phyloP scores from a whole-genome alignment of 2,797 vertebrate genomes.

The Myripristis jacobus region DNA sequence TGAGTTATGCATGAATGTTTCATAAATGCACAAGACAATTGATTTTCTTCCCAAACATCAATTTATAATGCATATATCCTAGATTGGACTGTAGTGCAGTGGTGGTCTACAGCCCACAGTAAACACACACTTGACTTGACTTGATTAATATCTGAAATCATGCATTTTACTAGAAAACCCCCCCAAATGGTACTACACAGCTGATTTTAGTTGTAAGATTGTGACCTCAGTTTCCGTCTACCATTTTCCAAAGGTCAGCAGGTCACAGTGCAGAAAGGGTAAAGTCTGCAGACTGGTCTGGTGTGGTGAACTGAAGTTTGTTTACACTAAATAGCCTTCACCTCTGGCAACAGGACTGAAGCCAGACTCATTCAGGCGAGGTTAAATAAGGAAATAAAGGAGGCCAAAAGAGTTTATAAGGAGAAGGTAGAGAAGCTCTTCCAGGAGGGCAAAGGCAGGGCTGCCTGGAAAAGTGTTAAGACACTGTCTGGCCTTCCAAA shows the following conservation, averaged over 20 bases:
- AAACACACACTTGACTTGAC: neutral
- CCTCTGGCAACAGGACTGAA: neutral
- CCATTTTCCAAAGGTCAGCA: neutral
- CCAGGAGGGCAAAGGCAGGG: neutral
- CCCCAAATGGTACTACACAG: neutral
- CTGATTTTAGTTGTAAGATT: neutral
- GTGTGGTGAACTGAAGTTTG: neutral
- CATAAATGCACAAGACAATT: neutral
- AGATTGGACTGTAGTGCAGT: neutral
- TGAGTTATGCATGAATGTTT: neutral
- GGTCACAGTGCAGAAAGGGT: conserved; percentile 1
- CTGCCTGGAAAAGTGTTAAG: neutral
- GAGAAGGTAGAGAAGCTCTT: neutral
- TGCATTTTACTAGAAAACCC: neutral
- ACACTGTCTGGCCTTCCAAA: neutral
- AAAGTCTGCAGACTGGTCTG: neutral
- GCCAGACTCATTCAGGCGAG: too few species aligned
- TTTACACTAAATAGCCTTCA: neutral
- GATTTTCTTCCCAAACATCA: neutral
- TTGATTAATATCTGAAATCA: too few species aligned
- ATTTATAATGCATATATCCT: neutral
- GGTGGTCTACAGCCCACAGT: neutral
- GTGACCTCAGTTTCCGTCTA: neutral
- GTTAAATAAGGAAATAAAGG: too few species aligned
- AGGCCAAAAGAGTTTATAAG: neutral